Conservation (phyloP, 37 sponge, comb jelly and placozoan species). For the Tethya wilhelma region DNA sequence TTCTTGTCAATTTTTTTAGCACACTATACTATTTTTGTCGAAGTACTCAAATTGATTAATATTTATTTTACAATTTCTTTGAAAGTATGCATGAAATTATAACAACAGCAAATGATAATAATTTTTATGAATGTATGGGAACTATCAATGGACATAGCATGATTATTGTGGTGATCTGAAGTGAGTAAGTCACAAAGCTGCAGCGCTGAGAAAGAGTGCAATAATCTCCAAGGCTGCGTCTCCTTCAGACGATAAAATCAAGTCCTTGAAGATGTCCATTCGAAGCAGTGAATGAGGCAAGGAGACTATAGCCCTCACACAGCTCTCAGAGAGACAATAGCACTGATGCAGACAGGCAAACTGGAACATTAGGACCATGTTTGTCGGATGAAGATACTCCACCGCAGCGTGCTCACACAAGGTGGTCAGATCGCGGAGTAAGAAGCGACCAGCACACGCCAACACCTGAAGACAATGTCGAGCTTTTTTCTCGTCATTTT, state of each 20-base stretch:
- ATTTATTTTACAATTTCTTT: background rate
- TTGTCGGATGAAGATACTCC: conserved; percentile 1
- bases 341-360: conserved; percentile 51
- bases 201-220: too few species aligned
- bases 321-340: conserved; percentile 30
- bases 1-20: background rate
- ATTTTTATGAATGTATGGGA: too few species aligned
- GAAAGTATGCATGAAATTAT: too few species aligned
- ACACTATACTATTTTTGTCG: background rate
- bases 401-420: conserved; percentile 31
- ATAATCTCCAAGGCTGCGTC: conserved; percentile 21
- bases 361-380: conserved; percentile 41
- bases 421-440: conserved; percentile 18
- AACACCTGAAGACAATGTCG: conserved; percentile 38
- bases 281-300: conserved; percentile 31
- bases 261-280: conserved; percentile 4
- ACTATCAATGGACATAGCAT: too few species aligned
- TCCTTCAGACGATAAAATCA: conserved; percentile 14
- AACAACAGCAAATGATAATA: too few species aligned
- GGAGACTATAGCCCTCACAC: conserved; percentile 6
- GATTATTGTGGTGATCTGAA: too few species aligned
- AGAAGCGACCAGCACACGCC: conserved; percentile 47
- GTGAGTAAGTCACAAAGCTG: too few species aligned
- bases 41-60: background rate
- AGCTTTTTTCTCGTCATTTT: background rate